Conservation (phyloP, 2,797 vertebrate genomes). For the Mormyrops boulengeri region DNA sequence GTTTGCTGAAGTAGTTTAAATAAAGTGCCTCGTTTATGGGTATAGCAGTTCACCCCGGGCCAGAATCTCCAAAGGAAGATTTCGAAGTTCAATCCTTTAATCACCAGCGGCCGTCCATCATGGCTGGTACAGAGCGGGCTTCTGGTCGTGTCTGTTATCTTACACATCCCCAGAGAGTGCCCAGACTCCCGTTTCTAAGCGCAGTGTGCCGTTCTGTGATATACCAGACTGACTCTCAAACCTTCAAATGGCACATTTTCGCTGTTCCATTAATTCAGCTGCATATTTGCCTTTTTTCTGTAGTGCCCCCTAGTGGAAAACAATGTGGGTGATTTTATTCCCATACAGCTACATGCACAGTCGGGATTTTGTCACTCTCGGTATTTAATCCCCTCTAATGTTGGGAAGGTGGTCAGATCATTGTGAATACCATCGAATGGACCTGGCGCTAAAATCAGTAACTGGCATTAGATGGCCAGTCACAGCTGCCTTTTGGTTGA, state of each 20-base stretch:
- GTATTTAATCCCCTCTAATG: not conserved
- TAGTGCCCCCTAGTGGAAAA: not conserved
- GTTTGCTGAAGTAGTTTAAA: not conserved
- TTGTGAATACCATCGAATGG: not conserved
- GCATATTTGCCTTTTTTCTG: not conserved
- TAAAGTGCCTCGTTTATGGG: not conserved
- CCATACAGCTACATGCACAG: not conserved
- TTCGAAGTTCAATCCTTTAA: not conserved
- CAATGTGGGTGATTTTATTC: slow-evolving; percentile 1
- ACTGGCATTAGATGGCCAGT: not conserved
- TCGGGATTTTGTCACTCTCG: not conserved
- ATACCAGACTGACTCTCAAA: not conserved
- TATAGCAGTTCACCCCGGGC: not conserved
- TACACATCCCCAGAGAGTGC: not conserved
- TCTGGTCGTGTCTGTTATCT: not conserved
- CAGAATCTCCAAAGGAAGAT: not conserved
- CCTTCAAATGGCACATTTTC: slow-evolving; percentile 17
- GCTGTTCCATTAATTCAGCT: slow-evolving; percentile 27
- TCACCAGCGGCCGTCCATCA: not conserved
- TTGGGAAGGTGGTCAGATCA: not conserved
- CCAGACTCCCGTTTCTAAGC: not conserved
- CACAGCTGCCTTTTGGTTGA: not conserved
- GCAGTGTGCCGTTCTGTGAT: not conserved
- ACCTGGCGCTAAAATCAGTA: not conserved
- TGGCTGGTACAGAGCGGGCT: not conserved